phyloP scores from a whole-genome alignment of 2,797 vertebrate genomes.

The Trematomus bernacchii region DNA sequence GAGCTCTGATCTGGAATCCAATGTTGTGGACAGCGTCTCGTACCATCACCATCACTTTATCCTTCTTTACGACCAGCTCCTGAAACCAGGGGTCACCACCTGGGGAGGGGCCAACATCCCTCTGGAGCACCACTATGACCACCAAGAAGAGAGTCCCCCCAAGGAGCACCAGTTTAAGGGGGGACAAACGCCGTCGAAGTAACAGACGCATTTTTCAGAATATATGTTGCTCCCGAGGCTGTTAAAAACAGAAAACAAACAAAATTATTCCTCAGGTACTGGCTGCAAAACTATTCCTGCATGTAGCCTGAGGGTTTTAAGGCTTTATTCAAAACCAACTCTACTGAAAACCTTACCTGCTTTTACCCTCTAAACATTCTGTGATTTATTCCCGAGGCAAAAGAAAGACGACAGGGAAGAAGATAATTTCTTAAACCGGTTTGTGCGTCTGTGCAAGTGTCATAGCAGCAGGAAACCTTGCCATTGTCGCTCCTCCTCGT shows the following conservation, averaged over 20 bases:
- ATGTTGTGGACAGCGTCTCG: constrained; percentile 92
- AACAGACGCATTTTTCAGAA: constrained; percentile 85
- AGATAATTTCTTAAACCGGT: constrained; percentile 38
- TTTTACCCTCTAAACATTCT: neutral
- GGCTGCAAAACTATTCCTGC: neutral
- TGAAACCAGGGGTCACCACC: constrained; percentile 90
- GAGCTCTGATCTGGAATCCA: constrained; percentile 92
- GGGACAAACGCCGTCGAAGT: constrained; percentile 86
- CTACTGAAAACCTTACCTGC: neutral
- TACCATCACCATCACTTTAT: constrained; percentile 90
- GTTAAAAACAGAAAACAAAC: constrained; percentile 21
- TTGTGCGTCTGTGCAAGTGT: constrained; percentile 48
- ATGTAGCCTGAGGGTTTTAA: neutral
- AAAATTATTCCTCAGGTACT: neutral
- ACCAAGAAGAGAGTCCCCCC: constrained; percentile 89
- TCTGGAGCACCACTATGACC: constrained; percentile 90
- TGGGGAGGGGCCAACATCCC: constrained; percentile 75
- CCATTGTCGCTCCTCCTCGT: constrained; percentile 29
- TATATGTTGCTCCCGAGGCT: constrained; percentile 15
- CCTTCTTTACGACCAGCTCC: constrained; percentile 89
- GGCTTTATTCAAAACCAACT: neutral
- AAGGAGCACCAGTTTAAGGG: constrained; percentile 87
- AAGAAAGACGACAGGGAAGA: neutral
- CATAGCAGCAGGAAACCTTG: constrained; percentile 52
- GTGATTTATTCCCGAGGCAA: neutral